Conservation (phyloP, 2,113 vertebrate genomes). For the Prinia subflava region DNA sequence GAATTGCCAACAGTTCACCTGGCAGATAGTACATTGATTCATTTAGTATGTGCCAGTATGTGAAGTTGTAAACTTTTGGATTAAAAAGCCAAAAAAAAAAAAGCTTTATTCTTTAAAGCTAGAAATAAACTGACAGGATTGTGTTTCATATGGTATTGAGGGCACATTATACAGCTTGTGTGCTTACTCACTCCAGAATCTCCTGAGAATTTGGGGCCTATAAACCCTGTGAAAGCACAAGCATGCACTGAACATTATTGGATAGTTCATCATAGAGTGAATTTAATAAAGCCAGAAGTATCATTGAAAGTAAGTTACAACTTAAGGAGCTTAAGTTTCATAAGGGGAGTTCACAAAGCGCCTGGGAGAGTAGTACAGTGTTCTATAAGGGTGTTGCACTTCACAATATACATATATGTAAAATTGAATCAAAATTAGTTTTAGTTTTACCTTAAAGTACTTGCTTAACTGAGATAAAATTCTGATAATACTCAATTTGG, state of each 20-base stretch:
- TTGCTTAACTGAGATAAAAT: not conserved
- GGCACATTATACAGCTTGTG: not conserved
- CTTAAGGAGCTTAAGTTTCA: not conserved
- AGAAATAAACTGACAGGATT: not conserved
- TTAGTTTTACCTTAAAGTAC: not conserved
- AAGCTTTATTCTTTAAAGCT: not conserved
- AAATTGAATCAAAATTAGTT: not conserved
- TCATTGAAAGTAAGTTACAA: not conserved
- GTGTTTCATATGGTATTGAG: not conserved
- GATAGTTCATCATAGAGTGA: not conserved
- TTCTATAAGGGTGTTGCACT: not conserved
- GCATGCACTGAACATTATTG: not conserved
- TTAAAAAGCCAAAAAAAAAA: not conserved
- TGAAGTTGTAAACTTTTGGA: not conserved
- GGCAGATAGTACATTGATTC: not conserved
- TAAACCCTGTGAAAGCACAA: not conserved
- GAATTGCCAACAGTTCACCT: not conserved
- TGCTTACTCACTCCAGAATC: not conserved
- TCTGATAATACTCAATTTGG: not conserved
- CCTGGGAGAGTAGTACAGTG: not conserved
- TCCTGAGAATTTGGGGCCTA: not conserved
- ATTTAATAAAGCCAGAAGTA: not conserved
- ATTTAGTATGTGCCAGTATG: not conserved
- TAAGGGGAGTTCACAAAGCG: not conserved
- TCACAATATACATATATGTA: not conserved